phyloP scores from a whole-genome alignment of 2,113 vertebrate genomes.

The Phodopus roborovskii region DNA sequence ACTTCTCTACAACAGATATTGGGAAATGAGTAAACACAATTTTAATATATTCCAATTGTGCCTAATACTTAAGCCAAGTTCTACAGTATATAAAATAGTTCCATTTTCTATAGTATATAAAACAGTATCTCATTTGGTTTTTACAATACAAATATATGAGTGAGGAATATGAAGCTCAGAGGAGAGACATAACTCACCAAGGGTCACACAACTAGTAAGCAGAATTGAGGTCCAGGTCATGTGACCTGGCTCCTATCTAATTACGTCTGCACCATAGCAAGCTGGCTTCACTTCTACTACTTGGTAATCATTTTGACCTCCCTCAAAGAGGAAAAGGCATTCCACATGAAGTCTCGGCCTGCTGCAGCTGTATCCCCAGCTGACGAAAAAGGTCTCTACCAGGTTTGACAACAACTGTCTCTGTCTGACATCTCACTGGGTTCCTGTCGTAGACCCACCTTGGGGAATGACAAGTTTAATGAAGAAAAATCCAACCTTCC shows the following conservation, averaged over 20 bases:
- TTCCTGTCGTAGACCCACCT: slow-evolving; percentile 77
- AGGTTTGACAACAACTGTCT: slow-evolving; percentile 77
- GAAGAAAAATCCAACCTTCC: slow-evolving; percentile 78
- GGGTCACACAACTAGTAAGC: slow-evolving; percentile 36
- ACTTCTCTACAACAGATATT: slow-evolving; percentile 7
- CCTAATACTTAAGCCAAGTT: neutral
- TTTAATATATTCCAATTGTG: slow-evolving; percentile 49
- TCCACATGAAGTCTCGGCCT: slow-evolving; percentile 2
- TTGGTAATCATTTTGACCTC: slow-evolving; percentile 55
- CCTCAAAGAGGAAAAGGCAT: slow-evolving; percentile 38
- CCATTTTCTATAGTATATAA: neutral
- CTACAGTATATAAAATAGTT: slow-evolving; percentile 41
- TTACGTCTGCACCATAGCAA: neutral
- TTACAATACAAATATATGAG: neutral
- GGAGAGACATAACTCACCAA: neutral
- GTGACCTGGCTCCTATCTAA: neutral
- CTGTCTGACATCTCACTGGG: slow-evolving; percentile 75
- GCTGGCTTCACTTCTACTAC: neutral
- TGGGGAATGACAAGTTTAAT: slow-evolving; percentile 79
- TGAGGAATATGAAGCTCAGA: slow-evolving; percentile 11
- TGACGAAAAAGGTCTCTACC: slow-evolving; percentile 63
- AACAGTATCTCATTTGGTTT: too few species aligned
- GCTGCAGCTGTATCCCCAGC: slow-evolving; percentile 67
- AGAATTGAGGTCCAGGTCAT: neutral
- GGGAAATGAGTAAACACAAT: slow-evolving; percentile 1